Evolutionary conservation across 2,113 vertebrate genomes (phyloP).

Genomic region (Pseudorhombus dupliciocellatus): DNA sequence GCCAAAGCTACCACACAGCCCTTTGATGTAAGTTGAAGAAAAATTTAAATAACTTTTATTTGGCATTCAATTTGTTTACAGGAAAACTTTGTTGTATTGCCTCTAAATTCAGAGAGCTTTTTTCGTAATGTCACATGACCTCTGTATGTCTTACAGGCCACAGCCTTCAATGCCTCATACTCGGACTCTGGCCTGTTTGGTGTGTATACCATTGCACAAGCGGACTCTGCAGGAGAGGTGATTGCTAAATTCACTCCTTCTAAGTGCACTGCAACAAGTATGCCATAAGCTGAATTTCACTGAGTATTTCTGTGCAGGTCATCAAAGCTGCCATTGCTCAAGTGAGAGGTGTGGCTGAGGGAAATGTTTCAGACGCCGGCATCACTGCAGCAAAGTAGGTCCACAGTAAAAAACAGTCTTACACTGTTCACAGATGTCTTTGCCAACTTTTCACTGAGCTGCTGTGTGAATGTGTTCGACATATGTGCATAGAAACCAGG

Average conservation of each 20-base stretch:
- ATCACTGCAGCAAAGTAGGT: conserved; percentile 89
- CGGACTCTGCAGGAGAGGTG: conserved; percentile 85
- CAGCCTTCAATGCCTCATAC: conserved; percentile 89
- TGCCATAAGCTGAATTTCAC: neutral
- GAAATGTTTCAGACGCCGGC: conserved; percentile 82
- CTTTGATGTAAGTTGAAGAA: conserved; percentile 88
- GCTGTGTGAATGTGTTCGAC: neutral
- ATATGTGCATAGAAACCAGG: conserved; percentile 81
- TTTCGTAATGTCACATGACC: conserved; percentile 7
- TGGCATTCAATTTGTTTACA: conserved; percentile 25
- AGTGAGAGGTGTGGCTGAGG: conserved; percentile 84
- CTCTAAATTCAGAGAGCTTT: neutral
- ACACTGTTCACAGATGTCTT: neutral
- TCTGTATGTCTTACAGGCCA: conserved; percentile 81
- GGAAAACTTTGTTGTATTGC: neutral
- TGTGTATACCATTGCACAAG: conserved; percentile 89
- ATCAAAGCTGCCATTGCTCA: conserved; percentile 88
- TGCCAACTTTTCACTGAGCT: neutral
- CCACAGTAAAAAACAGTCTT: neutral
- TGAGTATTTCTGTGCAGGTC: conserved; percentile 79
- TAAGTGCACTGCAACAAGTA: neutral
- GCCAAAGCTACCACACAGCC: conserved; percentile 85
- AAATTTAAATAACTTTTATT: neutral
- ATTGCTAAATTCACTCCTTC: conserved; percentile 42
- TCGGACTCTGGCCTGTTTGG: conserved; percentile 95